phyloP scores from a whole-genome alignment of 2,797 vertebrate species.

The Arctocebus calabarensis region DNA sequence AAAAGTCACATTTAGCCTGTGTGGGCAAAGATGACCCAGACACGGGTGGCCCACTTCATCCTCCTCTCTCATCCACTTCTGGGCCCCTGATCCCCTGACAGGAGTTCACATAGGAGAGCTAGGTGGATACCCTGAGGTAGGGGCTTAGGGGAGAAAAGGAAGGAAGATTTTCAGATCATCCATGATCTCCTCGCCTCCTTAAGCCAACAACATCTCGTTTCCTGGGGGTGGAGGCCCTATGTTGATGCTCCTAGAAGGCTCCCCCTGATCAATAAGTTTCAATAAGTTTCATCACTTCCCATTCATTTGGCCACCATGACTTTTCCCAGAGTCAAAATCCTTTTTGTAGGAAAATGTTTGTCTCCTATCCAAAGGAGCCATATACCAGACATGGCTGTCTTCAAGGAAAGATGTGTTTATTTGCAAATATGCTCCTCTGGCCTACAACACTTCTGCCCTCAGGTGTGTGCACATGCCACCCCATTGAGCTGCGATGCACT shows the following conservation, averaged over 20 bases:
- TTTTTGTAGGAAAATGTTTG: conserved; percentile 47
- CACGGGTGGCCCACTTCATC: not conserved
- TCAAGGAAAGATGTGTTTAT: not conserved
- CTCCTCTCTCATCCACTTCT: not conserved
- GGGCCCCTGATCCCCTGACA: not conserved
- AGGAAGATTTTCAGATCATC: not conserved
- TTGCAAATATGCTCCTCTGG: not conserved
- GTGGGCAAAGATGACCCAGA: not conserved
- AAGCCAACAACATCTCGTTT: not conserved
- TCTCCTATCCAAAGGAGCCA: not conserved
- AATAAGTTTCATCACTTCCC: not conserved
- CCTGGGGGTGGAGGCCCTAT: not conserved
- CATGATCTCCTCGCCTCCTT: not conserved
- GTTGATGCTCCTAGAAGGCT: not conserved
- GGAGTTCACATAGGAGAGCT: not conserved
- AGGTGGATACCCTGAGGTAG: not conserved
- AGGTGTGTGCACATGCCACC: not conserved
- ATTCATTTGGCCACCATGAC: not conserved
- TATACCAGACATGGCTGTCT: not conserved
- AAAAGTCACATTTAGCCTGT: not conserved
- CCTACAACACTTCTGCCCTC: not conserved
- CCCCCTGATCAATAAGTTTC: not conserved
- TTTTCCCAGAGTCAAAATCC: conserved; percentile 60
- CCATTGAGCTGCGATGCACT: rapidly evolving
- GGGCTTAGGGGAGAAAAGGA: not conserved